Percentiles rank a stretch among this genome's conserved stretches.
These are phyloP conservation scores for Tinamus guttatus DNA, from an alignment of 2,113 vertebrate genomes.

Conservation along the genomic window DNA sequence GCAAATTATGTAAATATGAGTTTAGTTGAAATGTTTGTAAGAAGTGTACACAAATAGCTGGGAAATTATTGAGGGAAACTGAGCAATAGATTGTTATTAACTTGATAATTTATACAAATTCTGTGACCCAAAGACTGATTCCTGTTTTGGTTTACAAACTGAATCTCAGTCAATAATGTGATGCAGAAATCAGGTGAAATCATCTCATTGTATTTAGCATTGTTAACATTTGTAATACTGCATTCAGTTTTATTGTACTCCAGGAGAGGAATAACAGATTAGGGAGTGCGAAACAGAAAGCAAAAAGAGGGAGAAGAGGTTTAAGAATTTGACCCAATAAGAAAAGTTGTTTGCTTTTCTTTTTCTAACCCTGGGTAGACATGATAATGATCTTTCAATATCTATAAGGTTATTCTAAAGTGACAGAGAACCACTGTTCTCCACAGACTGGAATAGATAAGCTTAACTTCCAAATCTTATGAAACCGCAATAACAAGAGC, in stretches of 20 bases:
- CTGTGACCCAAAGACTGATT: background rate
- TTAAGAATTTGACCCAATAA: background rate
- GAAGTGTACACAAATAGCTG: background rate
- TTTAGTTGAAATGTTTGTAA: background rate
- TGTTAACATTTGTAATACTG: background rate
- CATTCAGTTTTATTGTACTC: background rate
- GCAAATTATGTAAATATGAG: background rate
- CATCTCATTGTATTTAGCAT: background rate
- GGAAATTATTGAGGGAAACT: background rate
- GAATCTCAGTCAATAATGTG: background rate
- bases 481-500: background rate
- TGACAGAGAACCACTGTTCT: background rate
- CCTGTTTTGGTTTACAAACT: background rate
- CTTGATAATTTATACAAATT: background rate
- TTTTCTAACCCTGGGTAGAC: background rate
- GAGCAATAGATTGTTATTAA: background rate
- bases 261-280: background rate
- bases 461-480: background rate
- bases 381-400: background rate
- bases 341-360: background rate
- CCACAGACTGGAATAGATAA: background rate
- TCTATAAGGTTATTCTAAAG: background rate
- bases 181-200: background rate
- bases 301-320: background rate
- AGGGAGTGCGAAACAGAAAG: background rate